These are phyloP conservation scores for Galbula dea DNA, from an alignment of 2,113 vertebrate species.

Conservation along the genomic window DNA sequence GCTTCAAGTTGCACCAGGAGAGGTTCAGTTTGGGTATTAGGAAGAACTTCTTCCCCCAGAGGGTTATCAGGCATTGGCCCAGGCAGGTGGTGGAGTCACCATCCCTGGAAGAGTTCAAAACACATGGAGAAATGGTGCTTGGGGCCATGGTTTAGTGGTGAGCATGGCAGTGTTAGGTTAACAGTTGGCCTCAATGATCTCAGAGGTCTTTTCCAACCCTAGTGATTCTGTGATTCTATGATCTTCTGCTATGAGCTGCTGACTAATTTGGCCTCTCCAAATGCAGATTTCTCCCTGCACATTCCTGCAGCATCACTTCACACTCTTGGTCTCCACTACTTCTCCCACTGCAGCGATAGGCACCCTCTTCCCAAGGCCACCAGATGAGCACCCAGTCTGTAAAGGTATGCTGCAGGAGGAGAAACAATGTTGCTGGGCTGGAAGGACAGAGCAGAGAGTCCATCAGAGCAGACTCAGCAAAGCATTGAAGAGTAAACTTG, in stretches of 20 bases:
- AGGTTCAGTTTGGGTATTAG: no score
- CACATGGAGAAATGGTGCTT: no score
- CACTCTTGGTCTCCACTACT: accelerated
- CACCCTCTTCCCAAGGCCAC: background rate
- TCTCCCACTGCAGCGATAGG: background rate
- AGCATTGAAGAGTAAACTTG: background rate
- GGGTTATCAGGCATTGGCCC: no score
- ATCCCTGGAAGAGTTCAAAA: no score
- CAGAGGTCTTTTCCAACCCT: no score
- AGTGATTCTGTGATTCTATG: no score
- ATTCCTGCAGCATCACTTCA: background rate
- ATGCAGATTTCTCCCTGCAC: background rate
- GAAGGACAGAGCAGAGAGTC: background rate
- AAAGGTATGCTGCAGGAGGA: background rate
- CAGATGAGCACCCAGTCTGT: background rate
- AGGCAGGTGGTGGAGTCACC: no score
- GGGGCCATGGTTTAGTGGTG: no score
- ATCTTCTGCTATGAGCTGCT: background rate
- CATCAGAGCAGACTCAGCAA: accelerated
- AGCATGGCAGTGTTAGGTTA: no score
- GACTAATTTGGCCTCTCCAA: background rate
- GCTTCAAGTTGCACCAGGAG: no score
- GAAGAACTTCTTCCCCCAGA: no score
- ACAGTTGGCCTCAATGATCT: no score
- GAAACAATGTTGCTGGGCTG: background rate